phyloP scores from a whole-genome alignment of 2,113 vertebrate genomes.

The Dicentrarchus labrax region DNA sequence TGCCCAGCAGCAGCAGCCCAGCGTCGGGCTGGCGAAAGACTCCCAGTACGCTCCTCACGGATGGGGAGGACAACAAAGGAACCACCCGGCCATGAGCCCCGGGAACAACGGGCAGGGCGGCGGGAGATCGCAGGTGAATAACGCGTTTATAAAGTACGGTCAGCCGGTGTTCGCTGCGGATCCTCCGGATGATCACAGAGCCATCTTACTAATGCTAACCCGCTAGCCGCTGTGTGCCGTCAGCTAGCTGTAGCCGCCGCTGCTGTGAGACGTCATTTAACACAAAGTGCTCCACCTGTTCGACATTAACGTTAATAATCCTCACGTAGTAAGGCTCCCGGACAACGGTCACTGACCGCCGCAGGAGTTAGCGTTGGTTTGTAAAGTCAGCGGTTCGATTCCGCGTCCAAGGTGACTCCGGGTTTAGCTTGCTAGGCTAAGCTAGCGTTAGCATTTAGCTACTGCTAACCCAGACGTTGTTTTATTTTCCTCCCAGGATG shows the following conservation, averaged over 20 bases:
- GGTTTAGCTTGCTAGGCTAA: conserved; percentile 59
- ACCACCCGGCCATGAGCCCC: conserved; percentile 89
- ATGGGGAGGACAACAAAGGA: conserved; percentile 91
- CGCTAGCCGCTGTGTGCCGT: neutral
- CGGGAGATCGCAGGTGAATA: conserved; percentile 89
- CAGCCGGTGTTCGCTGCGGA: too few relatives aligned
- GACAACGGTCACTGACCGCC: too few relatives aligned
- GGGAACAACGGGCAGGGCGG: conserved; percentile 87
- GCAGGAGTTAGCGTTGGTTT: neutral
- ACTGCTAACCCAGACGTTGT: too few relatives aligned
- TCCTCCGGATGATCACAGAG: too few relatives aligned
- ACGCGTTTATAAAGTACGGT: neutral
- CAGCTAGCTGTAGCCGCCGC: too few relatives aligned
- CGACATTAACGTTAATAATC: too few relatives aligned
- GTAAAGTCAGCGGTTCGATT: conserved; percentile 31
- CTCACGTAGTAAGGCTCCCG: too few relatives aligned
- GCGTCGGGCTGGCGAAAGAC: conserved; percentile 89
- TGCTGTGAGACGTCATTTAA: too few relatives aligned
- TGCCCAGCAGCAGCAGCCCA: conserved; percentile 78
- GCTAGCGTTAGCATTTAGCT: conserved; percentile 39
- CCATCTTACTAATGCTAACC: too few relatives aligned
- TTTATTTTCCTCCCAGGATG: too few relatives aligned
- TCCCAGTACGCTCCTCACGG: conserved; percentile 88
- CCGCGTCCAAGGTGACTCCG: conserved; percentile 79
- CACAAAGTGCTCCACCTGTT: too few relatives aligned